Base-by-base conservation (phyloP, 2,888 invertebrate genomes). In the Tetrapedia diversipes region DNA sequence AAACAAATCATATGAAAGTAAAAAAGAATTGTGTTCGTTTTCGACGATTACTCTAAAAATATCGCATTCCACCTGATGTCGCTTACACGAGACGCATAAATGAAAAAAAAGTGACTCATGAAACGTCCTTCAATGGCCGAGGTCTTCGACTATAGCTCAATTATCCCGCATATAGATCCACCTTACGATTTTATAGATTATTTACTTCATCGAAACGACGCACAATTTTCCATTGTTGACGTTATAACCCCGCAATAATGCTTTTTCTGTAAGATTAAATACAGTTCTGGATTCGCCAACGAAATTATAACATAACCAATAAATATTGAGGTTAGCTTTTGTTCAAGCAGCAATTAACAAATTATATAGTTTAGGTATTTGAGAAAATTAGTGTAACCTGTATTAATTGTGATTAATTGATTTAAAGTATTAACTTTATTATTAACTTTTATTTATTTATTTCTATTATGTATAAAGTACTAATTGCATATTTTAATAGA, bases 81-180 rank as follows among this genome's bases (percentile, higher is more conserved):
- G 19, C 22, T 27, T 19, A n/a, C 47, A 22, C 19, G 24, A 41
- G 27, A 34, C 11, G 41, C 34, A 41, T 43, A 59, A 59, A 74
- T 51, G 29, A 49, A 56, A 45, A 53, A 59, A 68, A 39, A 61
- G 16, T 64, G 53, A 74, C 45, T 49, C 59, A 47, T 60, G 24
- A 47, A 43, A 45, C 32, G 72, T 53, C 72, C 74, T 74, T 71
- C 29, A 19, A 29, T 24, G 43, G 1, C 43, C 37, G 37, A 70
- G 54, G 61, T 49, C 49, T 32, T 43, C 19, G 34, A 8, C 63
- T 71, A 59, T 64, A 74, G 32, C 49, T 53, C 41, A 56, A 61
- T 69, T 69, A 56, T 49, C 11, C 3, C 45, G 7, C 24, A 45
- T 16, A 27, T 51, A n/a, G 27, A 57, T 67, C 6, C 32, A 1